Base-by-base conservation (phyloP, 2,888 invertebrate genomes). In the Yponomeuta evonymella region DNA sequence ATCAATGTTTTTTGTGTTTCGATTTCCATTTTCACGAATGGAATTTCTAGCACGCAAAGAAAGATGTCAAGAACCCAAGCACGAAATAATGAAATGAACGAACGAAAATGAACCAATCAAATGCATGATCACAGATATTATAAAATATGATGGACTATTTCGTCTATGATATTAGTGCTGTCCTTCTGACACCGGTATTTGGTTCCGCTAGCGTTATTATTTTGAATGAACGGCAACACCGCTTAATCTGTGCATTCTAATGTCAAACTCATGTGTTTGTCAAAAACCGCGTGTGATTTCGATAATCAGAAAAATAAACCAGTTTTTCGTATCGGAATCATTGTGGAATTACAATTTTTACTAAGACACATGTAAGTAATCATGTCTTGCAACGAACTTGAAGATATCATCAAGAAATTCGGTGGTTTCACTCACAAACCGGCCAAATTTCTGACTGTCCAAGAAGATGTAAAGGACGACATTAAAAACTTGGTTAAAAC, bases 401-500 rank as follows among this genome's bases (percentile, higher is more conserved):
- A 86, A 58, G 79, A 81, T 68, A 79, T 90, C 48, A 77, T 89
- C 29, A 75, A 85, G 43, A 86, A 86, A 74, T 90, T 91, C 74
- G 81, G 81, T 69, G 72, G 75, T 72, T 82, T 87, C 67, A 89
- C 89, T 70, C 84, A 86, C 70, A 91, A 90, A 84, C 90, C 90
- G 65, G 85, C 81, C 2, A 90, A 88, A 77, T 90, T 83, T 80
- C 80, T 91, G 70, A 94, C 94, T 73, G 86, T 93, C 11, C 94
- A 95, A 80, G 88, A 89, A 69, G 87, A 93, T 68, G 79, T 93
- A 69, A 89, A 93, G 51, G 80, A 91, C n/a, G 86, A 93, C 74
- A 88, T 96, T 64, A 94, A 94, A 83, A 81, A 83, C 69, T 85
- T 94, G 33, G 88, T 96, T 67, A 96, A 97, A 89, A 79, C 89